Base-by-base conservation (phyloP, 2,888 invertebrate species). In the Andrena trimmerana region DNA sequence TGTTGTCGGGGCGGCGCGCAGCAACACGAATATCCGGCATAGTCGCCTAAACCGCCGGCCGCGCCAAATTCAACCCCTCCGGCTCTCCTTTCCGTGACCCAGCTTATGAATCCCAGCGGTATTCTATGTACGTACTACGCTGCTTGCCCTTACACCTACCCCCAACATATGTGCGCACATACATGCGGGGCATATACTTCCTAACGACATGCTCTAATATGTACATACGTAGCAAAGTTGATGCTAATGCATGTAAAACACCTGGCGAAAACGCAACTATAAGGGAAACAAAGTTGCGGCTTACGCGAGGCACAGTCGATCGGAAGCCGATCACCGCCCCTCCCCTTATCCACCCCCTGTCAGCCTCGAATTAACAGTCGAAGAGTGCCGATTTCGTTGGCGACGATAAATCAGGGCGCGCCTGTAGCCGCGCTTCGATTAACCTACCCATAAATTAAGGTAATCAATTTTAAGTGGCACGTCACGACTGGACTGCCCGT, bases 401-500 rank as follows among this genome's bases (percentile, higher is more conserved):
- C 54, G 24, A 13, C 75, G 75, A 84, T 84, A 84, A 84, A 84
- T 84, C 84, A 84, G 31, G 6, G 27, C 50, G 29, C 57, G 79
- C 75, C 75, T 54, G 79, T 27, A 79, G 83, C 84, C 57, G 60
- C 70, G 72, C 78, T 82, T 70, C 59, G 82, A 84, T 78, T 82
- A 84, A 82, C 78, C 82, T 78, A 66, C 50, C 85, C 85, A 82
- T 85, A 85, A 85, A 85, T 85, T 85, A 85, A 76, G 75, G 78
- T 74, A 78, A 84, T 84, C 82, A 84, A 84, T 85, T 85, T 85
- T 84, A 78, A 75, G 85, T 72, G 84, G 81, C 57, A 81, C 83
- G 73, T 82, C 60, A 31, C 54, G 75, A 31, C 13, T 20, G 36
- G 84, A 78, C 78, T 75, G 78, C 83, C 83, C 68, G 78, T 54